Base-by-base conservation (phyloP, 2,797 vertebrate species). In the Hipposideros larvatus region DNA sequence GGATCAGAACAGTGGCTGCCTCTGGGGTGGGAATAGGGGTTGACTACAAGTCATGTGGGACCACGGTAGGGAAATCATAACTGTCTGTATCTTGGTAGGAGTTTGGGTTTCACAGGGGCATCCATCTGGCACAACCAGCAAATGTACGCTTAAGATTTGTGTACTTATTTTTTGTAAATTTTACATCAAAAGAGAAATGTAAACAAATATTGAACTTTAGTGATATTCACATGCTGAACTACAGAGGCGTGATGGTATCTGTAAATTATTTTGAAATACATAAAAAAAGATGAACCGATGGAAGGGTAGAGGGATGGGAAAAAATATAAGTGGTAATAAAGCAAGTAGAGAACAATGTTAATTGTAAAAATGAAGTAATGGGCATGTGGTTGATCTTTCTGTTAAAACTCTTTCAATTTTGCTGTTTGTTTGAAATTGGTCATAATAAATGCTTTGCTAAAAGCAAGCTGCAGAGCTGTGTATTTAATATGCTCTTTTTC, bases 381-480 rank as follows among this genome's bases (percentile, higher is more conserved):
- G 16, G 9, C n/a, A 57, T 37, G 63, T n/a, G n/a, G 31, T 34
- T 94, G 31, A 37, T 71, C 24, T 87, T 71, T 21, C 51, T 46
- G 13, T 79, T 83, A 74, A 86, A 91, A 68, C 21, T 73, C 83
- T 83, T 73, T 26, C 31, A 74, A 41, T 26, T 74, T 53, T 87
- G 46, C 11, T 80, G 11, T 63, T 16, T 66, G 53, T 82, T 84
- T 84, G 75, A 94, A 85, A 79, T 82, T 43, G 91, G 57, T 90
- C n/a, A 66, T 65, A 77, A 92, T 59, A 70, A 83, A 70, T 91
- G 70, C 21, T n/a, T 71, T 91, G 70, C 18, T 18, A 79, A 89
- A 86, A n/a, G 34, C 34, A 61, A 59, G 31, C 43, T 68, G 8
- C 31, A 86, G 19, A 68, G 63, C 13, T 90, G 31, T 86, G 51